Evolutionary conservation across 2,797 vertebrate species (phyloP).

Genomic region (Hephaestus fuliginosus): DNA sequence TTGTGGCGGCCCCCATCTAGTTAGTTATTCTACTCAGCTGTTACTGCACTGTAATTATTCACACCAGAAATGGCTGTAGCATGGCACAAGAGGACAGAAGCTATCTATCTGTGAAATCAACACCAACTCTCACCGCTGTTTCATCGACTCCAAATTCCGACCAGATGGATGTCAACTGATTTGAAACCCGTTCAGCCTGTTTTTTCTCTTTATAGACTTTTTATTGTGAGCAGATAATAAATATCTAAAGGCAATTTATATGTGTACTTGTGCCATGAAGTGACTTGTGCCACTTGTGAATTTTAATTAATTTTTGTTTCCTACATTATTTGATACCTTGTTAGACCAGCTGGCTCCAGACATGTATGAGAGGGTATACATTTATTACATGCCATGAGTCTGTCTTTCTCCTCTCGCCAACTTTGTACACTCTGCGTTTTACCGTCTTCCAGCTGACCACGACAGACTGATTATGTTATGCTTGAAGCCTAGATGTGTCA

Average conservation of each 20-base stretch:
- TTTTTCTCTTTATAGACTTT: not conserved
- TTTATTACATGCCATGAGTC: not conserved
- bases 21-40: too few species aligned
- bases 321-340: not conserved
- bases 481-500: not conserved
- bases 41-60: too few species aligned
- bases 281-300: too few species aligned
- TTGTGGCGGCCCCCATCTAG: too few species aligned
- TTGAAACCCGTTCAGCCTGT: too few species aligned
- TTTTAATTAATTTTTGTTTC: too few species aligned
- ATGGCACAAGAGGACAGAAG: not conserved
- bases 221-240: not conserved
- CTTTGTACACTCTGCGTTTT: not conserved
- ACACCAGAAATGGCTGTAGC: not conserved
- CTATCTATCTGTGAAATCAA: not conserved
- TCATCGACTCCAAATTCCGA: not conserved
- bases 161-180: not conserved
- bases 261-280: not conserved
- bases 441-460: constrained; percentile 11
- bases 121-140: not conserved
- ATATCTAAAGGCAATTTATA: not conserved
- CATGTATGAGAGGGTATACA: not conserved
- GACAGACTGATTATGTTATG: not conserved
- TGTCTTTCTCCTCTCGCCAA: not conserved
- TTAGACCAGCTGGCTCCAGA: not conserved